Evolutionary conservation across 2,797 vertebrate genomes (phyloP).

Genomic region (Anomalospiza imberbis): DNA sequence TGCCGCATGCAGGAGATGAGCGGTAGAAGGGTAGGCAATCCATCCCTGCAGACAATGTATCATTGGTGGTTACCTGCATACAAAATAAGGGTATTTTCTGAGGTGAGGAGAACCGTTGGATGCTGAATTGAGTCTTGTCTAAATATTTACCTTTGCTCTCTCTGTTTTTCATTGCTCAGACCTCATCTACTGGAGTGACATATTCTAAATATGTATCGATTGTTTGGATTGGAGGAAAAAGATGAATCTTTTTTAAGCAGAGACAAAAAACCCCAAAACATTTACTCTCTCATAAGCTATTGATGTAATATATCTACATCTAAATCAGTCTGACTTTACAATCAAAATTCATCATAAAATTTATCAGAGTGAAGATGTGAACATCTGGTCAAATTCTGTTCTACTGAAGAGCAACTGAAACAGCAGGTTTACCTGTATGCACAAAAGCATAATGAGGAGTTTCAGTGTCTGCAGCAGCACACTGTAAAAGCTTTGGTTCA

Average conservation of each 20-base stretch:
- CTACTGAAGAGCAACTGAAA: background rate
- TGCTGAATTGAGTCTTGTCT: background rate
- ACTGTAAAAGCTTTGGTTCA: background rate
- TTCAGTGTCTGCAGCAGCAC: background rate
- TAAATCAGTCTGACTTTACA: background rate
- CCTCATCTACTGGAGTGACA: background rate
- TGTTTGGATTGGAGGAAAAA: background rate
- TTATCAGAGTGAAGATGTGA: background rate
- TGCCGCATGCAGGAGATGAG: conserved; percentile 79
- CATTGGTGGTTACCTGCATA: conserved; percentile 72
- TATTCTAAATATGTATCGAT: background rate
- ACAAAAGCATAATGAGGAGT: background rate
- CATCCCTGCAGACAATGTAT: conserved; percentile 16
- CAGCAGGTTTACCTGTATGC: background rate
- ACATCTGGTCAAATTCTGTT: background rate
- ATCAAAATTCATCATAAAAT: background rate
- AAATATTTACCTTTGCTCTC: background rate
- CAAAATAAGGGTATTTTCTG: background rate
- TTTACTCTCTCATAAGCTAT: background rate
- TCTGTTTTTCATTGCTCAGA: background rate
- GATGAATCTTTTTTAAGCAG: background rate
- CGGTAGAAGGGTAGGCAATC: conserved; percentile 88
- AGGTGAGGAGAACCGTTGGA: background rate
- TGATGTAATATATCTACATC: background rate
- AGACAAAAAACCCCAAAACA: background rate